Conservation (phyloP, 2,113 vertebrate genomes). For the Eidolon helvum region DNA sequence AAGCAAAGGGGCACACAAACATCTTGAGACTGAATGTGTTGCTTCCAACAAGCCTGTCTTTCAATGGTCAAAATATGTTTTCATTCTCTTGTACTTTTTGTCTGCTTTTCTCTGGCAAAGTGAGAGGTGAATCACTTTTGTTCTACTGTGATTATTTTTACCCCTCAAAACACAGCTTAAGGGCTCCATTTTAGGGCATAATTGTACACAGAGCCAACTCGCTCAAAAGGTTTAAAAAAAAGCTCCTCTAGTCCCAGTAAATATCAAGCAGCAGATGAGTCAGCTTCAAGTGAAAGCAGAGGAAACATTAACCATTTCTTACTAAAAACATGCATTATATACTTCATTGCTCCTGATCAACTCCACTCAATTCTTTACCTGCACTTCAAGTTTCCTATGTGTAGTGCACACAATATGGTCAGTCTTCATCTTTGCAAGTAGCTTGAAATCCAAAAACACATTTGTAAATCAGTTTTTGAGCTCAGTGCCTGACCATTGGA, state of each 20-base stretch:
- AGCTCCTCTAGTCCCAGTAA: neutral
- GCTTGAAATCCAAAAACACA: neutral
- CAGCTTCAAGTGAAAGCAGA: constrained; percentile 33
- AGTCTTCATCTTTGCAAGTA: neutral
- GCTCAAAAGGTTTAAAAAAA: constrained; percentile 50
- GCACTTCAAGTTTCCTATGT: neutral
- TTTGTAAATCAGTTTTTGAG: neutral
- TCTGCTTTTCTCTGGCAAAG: constrained; percentile 3
- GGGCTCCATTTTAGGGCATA: constrained; percentile 57
- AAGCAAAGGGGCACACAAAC: neutral
- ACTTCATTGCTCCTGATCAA: neutral
- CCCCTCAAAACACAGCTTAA: constrained; percentile 53
- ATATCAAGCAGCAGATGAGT: constrained; percentile 47
- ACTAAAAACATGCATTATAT: neutral
- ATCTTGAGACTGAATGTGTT: neutral
- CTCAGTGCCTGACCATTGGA: neutral
- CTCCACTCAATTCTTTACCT: neutral
- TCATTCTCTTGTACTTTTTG: neutral
- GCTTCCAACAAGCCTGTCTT: neutral
- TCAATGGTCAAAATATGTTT: neutral
- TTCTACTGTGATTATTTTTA: constrained; percentile 72
- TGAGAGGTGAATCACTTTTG: constrained; percentile 60
- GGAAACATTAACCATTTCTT: constrained; percentile 35
- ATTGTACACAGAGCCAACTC: constrained; percentile 53
- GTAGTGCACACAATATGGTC: neutral